Evolutionary conservation across 2,888 invertebrate species (phyloP).

Genomic region (Xanthia togata): DNA sequence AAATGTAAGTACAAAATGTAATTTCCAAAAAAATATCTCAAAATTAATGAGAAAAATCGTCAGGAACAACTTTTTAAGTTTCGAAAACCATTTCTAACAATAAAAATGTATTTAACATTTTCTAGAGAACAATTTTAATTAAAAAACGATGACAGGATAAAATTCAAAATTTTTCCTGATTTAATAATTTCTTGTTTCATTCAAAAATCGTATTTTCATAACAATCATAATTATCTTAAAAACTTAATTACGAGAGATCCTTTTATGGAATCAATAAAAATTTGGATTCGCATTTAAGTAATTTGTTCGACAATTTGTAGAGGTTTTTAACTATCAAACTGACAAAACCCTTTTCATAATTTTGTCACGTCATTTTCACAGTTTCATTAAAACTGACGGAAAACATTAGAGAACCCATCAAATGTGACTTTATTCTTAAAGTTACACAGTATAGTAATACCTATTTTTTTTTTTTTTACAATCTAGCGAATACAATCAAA

Average conservation of each 20-base stretch:
- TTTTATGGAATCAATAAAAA: conserved; percentile 76
- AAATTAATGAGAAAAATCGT: conserved; percentile 49
- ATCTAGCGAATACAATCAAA: conserved; percentile 34
- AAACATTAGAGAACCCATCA: conserved; percentile 13
- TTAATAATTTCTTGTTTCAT: conserved; percentile 59
- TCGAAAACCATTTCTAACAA: conserved; percentile 63
- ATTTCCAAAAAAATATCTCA: conserved; percentile 35
- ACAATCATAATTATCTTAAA: conserved; percentile 74
- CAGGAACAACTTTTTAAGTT: conserved; percentile 69
- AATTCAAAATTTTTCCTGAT: conserved; percentile 67
- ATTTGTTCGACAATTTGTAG: conserved; percentile 64
- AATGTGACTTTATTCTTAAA: conserved; percentile 41
- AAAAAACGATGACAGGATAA: conserved; percentile 67
- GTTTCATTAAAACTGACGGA: conserved; percentile 22
- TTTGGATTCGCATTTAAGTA: conserved; percentile 63
- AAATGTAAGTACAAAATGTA: conserved; percentile 43
- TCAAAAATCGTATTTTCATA: conserved; percentile 70
- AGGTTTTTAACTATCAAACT: conserved; percentile 11
- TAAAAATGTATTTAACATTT: conserved; percentile 64
- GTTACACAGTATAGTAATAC: conserved; percentile 35
- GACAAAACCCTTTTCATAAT: conserved; percentile 16
- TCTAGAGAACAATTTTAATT: conserved; percentile 66
- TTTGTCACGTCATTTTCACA: conserved; percentile 14
- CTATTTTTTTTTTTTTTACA: conserved; percentile 36
- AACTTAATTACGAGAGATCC: conserved; percentile 82